phyloP scores from a whole-genome alignment of 2,797 vertebrate genomes.

The Cossypha polioptera region DNA sequence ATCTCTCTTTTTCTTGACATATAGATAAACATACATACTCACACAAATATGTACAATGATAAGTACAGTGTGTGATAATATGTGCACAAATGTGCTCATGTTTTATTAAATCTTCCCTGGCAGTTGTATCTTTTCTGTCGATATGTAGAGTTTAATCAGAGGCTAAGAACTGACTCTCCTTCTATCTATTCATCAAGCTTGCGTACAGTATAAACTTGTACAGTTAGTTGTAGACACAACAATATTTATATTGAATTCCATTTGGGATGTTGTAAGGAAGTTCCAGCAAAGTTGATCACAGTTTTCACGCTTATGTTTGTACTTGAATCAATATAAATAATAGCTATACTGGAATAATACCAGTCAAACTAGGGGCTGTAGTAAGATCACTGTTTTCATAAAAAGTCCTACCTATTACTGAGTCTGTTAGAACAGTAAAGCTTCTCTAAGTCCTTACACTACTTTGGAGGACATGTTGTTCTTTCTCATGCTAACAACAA shows the following conservation, averaged over 20 bases:
- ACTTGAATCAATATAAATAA: neutral
- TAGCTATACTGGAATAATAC: neutral
- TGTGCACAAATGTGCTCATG: neutral
- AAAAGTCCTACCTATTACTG: neutral
- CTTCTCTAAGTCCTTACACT: neutral
- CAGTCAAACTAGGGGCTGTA: neutral
- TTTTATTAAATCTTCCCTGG: neutral
- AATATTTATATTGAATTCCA: neutral
- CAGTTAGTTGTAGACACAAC: neutral
- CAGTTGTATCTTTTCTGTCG: neutral
- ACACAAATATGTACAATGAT: neutral
- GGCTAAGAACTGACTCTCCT: neutral
- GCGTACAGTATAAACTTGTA: neutral
- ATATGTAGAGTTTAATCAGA: neutral
- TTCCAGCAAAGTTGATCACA: neutral
- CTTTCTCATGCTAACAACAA: neutral
- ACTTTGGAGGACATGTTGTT: neutral
- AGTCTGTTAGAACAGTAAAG: neutral
- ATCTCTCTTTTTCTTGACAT: neutral
- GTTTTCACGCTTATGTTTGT: neutral
- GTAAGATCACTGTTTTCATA: neutral
- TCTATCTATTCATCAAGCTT: neutral
- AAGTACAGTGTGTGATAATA: neutral
- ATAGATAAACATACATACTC: neutral
- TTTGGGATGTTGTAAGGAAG: neutral